These are phyloP conservation scores for Urosaurus nigricauda DNA, from an alignment of 2,797 vertebrate species.

Conservation along the genomic window DNA sequence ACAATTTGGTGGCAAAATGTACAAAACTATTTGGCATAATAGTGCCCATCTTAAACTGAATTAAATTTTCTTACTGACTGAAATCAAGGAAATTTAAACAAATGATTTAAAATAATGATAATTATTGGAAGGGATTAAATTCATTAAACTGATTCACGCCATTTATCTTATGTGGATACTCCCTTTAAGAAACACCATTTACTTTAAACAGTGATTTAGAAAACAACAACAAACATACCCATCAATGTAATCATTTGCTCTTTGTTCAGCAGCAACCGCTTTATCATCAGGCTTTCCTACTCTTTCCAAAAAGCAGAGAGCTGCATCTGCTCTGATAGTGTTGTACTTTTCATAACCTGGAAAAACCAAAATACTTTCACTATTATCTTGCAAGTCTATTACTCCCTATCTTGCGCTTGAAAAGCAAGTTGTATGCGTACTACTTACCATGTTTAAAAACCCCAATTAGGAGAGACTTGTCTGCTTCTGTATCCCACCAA, in stretches of 20 bases:
- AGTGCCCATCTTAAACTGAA: too few relatives aligned
- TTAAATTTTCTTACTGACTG: too few relatives aligned
- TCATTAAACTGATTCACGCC: too few relatives aligned
- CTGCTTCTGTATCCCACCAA: conserved; percentile 94
- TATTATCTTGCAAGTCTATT: background rate
- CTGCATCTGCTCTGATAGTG: conserved; percentile 94
- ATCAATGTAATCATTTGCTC: conserved; percentile 96
- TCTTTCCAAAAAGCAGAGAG: conserved; percentile 94
- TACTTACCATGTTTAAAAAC: conserved; percentile 96
- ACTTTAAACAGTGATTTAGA: too few relatives aligned
- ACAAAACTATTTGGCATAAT: too few relatives aligned
- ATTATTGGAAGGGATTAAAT: too few relatives aligned
- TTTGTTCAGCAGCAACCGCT: conserved; percentile 97
- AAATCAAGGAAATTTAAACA: too few relatives aligned
- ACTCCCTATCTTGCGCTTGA: background rate
- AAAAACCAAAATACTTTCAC: background rate
- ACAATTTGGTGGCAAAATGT: too few relatives aligned
- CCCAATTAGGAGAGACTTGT: conserved; percentile 96
- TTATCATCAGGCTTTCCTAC: conserved; percentile 97
- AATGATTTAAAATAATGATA: too few relatives aligned
- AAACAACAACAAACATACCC: conserved; percentile 81
- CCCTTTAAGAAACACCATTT: too few relatives aligned
- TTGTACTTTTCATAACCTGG: conserved; percentile 99
- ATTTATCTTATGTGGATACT: too few relatives aligned
- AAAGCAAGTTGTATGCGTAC: background rate